A percentile compares a stretch with the other conserved stretches of the same genome.
Conservation (phyloP, 2,113 vertebrate species). For the Sylvietta virens region DNA sequence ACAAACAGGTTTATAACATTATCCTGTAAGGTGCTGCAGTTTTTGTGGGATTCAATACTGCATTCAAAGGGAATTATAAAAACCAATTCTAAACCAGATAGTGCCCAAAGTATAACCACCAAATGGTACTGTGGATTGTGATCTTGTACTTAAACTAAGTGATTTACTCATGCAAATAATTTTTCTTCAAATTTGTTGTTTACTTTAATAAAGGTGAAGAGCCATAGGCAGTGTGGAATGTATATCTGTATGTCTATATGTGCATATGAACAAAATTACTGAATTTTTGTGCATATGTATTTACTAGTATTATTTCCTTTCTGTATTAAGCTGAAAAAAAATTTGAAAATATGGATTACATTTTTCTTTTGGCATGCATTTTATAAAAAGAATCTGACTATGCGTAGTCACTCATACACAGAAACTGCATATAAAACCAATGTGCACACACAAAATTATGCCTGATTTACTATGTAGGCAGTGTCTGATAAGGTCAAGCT, state of each 20-base stretch:
- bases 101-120: background rate
- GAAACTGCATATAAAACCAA: background rate
- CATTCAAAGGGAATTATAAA: background rate
- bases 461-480: background rate
- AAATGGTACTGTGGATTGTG: background rate
- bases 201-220: background rate
- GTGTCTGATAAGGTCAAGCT: background rate
- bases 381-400: background rate
- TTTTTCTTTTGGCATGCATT: background rate
- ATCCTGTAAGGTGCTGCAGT: rapidly evolving
- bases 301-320: background rate
- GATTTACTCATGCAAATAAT: background rate
- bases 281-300: background rate
- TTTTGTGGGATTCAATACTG: background rate
- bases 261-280: background rate
- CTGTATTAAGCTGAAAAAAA: background rate
- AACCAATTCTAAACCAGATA: background rate
- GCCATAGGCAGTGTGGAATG: background rate
- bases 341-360: background rate
- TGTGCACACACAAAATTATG: background rate
- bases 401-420: background rate
- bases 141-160: background rate
- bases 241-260: background rate
- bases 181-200: background rate
- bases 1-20: background rate